phyloP scores from a whole-genome alignment of 35 echinoderm and acorn worm genomes.

The Diadema setosum region DNA sequence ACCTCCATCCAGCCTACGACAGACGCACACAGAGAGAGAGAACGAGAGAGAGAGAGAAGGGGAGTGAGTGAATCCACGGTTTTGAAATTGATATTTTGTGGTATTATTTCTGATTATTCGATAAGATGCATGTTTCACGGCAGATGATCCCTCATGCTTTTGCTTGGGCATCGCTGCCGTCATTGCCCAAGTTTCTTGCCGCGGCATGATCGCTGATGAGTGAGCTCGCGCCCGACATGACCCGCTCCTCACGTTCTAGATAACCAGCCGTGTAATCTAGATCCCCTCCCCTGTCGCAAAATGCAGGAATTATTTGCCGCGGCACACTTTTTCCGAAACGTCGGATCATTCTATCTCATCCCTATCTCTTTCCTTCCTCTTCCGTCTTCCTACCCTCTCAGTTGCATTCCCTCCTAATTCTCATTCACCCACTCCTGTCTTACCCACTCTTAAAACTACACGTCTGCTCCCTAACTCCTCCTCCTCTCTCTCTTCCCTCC shows the following conservation, averaged over 20 bases:
- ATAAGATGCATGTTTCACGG: background rate
- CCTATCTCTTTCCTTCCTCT: background rate
- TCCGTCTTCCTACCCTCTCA: background rate
- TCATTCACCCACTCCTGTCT: background rate
- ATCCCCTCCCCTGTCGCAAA: constrained; percentile 1
- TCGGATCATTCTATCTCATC: background rate
- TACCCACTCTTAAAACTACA: no score
- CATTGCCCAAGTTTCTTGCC: background rate
- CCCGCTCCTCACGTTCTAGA: constrained; percentile 13
- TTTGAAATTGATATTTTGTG: constrained; percentile 26
- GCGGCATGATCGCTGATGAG: background rate
- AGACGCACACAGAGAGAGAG: no score
- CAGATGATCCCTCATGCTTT: background rate
- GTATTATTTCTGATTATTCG: constrained; percentile 21
- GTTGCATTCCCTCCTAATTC: background rate
- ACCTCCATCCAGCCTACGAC: no score
- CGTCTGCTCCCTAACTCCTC: background rate
- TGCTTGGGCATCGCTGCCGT: background rate
- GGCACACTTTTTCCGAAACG: background rate
- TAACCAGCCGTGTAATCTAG: constrained; percentile 22
- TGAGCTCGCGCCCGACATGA: background rate
- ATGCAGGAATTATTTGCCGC: constrained; percentile 9
- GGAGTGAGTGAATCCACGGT: no score
- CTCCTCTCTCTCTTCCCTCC: background rate
- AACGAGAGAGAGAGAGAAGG: no score